Base-by-base conservation (phyloP, 2,888 invertebrate genomes). In the Campopleginae sp. region DNA sequence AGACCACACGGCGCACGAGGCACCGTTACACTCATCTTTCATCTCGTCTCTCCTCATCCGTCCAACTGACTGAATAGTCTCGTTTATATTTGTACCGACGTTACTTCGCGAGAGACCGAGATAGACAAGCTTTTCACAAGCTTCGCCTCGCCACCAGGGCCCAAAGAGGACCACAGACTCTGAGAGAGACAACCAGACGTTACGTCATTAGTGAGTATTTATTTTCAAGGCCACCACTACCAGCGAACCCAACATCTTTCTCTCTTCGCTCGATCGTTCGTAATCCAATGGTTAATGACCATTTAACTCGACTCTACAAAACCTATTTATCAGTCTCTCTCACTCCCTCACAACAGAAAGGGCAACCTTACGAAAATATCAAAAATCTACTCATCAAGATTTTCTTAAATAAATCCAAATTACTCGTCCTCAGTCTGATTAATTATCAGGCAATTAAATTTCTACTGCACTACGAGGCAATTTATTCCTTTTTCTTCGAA, bases 171-270 rank as follows among this genome's bases (percentile, higher is more conserved):
- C 51, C 44, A 82, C 44, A 74, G 38, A 81, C 33, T 33, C 17
- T 1, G 54, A 33, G 46, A 38, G 48, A 48, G 17, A 33, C 23
- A 63, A 70, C 63, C 61, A 78, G 70, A 58, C 83, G 77, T 87
- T 85, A 85, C 85, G 83, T 87, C 87, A 87, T 87, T 87, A 87
- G 87, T 84, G 86, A 84, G 87, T 86, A 87, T 87, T 86, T 87
- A 84, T 87, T 86, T 87, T 84, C 87, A 87, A 87, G 87, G 87
- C 87, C 86, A 81, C 82, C 81, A 12, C 23, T 51, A 38, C 48
- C 79, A 38, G 58, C 66, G 46, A 58, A 74, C 38, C 66, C 42
- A 51, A 51, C 38, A 42, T 38, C 27, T n/a, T 38, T 78, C 78
- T 74, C 75, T 75, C 48, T 23, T 54, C 23, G 27, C 70, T 51